phyloP scores from a whole-genome alignment of 2,888 invertebrate genomes.

The Synergus gifuensis region DNA sequence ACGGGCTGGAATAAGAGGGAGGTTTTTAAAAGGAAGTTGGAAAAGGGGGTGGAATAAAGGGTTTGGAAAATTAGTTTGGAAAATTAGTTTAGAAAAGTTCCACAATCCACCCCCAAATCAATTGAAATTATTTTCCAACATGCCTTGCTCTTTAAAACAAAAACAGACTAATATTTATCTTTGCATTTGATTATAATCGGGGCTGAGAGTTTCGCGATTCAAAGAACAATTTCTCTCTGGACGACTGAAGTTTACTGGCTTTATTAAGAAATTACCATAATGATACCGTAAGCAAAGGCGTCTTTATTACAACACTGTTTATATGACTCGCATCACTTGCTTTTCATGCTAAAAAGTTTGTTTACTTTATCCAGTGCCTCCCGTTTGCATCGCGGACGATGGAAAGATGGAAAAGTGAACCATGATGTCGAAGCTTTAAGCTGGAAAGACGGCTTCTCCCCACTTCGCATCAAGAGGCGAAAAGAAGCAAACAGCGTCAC shows the following conservation, averaged over 20 bases:
- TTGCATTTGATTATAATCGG: constrained; percentile 30
- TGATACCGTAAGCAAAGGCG: constrained; percentile 68
- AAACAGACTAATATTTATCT: constrained; percentile 3
- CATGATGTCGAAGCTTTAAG: background rate
- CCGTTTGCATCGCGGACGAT: background rate
- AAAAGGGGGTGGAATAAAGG: too few relatives aligned
- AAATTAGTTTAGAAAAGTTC: too few relatives aligned
- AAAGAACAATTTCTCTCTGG: constrained; percentile 24
- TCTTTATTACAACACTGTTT: constrained; percentile 70
- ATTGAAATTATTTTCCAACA: background rate
- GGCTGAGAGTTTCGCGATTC: constrained; percentile 8
- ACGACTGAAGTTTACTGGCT: constrained; percentile 47
- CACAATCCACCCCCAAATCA: too few relatives aligned
- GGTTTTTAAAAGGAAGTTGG: too few relatives aligned
- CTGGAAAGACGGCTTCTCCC: background rate
- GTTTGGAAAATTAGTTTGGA: too few relatives aligned
- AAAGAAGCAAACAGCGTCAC: background rate
- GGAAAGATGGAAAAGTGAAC: constrained; percentile 22
- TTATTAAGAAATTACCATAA: constrained; percentile 74
- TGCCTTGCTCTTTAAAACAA: background rate
- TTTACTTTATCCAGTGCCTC: constrained; percentile 34
- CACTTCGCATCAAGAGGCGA: background rate
- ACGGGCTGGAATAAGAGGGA: too few relatives aligned
- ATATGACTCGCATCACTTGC: constrained; percentile 61
- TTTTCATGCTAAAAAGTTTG: constrained; percentile 25